Conservation (phyloP, 2,113 vertebrate genomes). For the Trochalopteron elliotii region DNA sequence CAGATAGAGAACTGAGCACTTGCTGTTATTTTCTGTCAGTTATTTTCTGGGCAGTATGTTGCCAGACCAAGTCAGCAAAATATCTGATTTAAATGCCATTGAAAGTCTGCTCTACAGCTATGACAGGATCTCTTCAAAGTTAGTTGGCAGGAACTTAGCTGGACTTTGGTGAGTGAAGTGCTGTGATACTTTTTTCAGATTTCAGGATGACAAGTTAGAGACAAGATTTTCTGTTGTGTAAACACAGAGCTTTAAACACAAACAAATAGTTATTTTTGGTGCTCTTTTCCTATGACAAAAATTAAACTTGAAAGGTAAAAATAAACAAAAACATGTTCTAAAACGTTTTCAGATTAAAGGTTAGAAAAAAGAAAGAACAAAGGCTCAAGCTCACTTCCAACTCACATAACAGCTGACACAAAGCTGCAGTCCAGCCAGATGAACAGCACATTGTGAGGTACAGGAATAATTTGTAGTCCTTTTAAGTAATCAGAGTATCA, state of each 20-base stretch:
- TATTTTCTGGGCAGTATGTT: neutral
- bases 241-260: neutral
- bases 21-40: neutral
- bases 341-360: neutral
- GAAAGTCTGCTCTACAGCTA: neutral
- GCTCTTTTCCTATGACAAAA: conserved; percentile 8
- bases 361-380: neutral
- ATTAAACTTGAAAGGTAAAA: neutral
- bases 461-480: neutral
- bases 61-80: neutral
- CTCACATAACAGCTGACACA: neutral
- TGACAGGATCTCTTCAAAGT: neutral
- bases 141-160: neutral
- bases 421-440: neutral
- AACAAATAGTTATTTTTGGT: conserved; percentile 21
- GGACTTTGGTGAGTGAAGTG: neutral
- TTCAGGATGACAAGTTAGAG: neutral
- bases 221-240: neutral
- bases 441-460: neutral
- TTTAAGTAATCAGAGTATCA: neutral
- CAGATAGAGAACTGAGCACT: neutral
- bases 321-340: conserved; percentile 1
- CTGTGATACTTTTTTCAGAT: neutral
- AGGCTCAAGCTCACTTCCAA: neutral
- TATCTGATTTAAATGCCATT: neutral